Evolutionary conservation across 1,140 invertebrate species (phyloP), one percentile per base, ranked within the genome.

Genomic region (Drosophila athabasca): DNA sequence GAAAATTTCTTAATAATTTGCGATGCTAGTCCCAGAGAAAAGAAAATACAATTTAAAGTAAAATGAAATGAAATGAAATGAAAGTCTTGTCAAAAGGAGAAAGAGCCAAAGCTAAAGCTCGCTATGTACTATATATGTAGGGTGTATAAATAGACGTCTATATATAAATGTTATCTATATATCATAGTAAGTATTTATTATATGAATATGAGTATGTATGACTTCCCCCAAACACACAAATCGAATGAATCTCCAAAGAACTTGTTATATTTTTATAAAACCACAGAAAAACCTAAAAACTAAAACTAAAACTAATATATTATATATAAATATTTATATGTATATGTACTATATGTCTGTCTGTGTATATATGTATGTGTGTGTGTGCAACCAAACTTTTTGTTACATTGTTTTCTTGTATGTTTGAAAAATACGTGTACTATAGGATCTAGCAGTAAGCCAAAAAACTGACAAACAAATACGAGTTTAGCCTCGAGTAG

Each of bases 221-320:
- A 74, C 72, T 75, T 84, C 68, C 73, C 74, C 22, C 3, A 39
- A 44, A 39, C 22, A 39, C 22, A 39, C 22, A 24, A 22, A 55
- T 74, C 55, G 41, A 53, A 50, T 41, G 35, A 67, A 74, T 75
- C 78, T 78, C 69, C 78, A 87, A 85, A 71, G 78, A 81, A 87
- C 82, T 87, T 85, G 82, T 87, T 85, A 85, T 85, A 85, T 85
- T 85, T 85, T 85, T 85, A 78, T 87, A 85, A 87, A 59, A 59
- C 60, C 52, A 57, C 76, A 67, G 62, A 61, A 69, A 19, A 19
- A 19, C 17, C 17, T 19, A 19, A 19, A 19, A 49, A 54, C 45
- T 61, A 57, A 55, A 71, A 74, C 69, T 69, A 70, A 35, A 35
- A 35, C 26, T 6, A 31, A 31, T 5, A 5, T 26, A 35, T 76